Percentiles rank a stretch among this genome's conserved stretches.
These are phyloP conservation scores for Atherinosoma microstoma DNA, from an alignment of 2,797 vertebrate genomes.

Conservation along the genomic window DNA sequence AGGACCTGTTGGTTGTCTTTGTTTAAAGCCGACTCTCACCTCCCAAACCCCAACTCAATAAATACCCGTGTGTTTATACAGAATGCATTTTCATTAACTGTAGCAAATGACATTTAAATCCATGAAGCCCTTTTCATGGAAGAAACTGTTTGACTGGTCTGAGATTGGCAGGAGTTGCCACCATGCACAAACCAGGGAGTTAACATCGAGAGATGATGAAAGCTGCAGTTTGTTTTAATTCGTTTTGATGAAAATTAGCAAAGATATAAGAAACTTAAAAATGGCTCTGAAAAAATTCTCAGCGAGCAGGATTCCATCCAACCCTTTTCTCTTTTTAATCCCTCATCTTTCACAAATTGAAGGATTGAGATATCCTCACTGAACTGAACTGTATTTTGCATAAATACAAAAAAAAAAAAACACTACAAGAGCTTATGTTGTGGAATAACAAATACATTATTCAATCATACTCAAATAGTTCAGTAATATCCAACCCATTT, in stretches of 20 bases:
- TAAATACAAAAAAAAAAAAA: constrained; percentile 11
- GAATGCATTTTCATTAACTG: constrained; percentile 77
- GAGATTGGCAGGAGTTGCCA: constrained; percentile 67
- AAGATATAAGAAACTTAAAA: constrained; percentile 54
- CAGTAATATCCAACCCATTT: constrained; percentile 20
- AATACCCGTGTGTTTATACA: constrained; percentile 64
- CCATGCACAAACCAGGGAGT: constrained; percentile 42
- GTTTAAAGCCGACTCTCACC: constrained; percentile 59
- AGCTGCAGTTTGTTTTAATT: constrained; percentile 58
- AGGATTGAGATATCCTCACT: constrained; percentile 29
- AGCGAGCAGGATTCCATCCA: constrained; percentile 44
- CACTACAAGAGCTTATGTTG: constrained; percentile 5
- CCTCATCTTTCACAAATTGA: constrained; percentile 49
- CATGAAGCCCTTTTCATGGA: constrained; percentile 71
- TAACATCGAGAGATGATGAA: constrained; percentile 64
- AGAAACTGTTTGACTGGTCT: constrained; percentile 70
- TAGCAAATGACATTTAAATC: constrained; percentile 81
- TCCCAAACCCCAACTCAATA: constrained; percentile 67
- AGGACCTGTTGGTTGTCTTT: constrained; percentile 60
- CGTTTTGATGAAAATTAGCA: constrained; percentile 63
- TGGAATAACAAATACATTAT: constrained; percentile 18
- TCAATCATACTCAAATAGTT: background rate
- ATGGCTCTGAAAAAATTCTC: constrained; percentile 47
- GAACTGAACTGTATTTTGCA: constrained; percentile 20
- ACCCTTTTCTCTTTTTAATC: constrained; percentile 37